Evolutionary conservation across 2,113 vertebrate genomes (phyloP), one percentile per base, ranked within the genome.

Genomic region (Chiloscyllium plagiosum): DNA sequence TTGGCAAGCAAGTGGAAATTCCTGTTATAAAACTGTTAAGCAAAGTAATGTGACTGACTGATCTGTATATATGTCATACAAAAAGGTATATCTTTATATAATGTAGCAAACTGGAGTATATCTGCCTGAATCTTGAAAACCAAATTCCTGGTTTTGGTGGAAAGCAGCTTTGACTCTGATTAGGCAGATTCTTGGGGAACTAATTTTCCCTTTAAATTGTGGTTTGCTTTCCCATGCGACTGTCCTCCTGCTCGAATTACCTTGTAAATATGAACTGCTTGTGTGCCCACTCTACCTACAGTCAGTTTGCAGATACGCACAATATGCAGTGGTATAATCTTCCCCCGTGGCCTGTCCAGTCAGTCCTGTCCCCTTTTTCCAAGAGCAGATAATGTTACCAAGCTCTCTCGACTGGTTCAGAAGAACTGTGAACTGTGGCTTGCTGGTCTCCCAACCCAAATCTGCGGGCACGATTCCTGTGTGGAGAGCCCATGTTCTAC

Each of bases 31-130:
- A 93, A 93, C 56, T 37, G 89, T n/a, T 66, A 92, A 13, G 61
- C 89, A 93, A 93, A 93, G 65, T n/a, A 65, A 92, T 80, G 13
- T 92, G 89, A 61, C 56, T 93, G 13, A 65, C 37, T 92, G 61
- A 93, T 20, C 52, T 93, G 89, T 93, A 93, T 7, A 93, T 93
- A 93, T 93, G 89, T 93, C 66, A 93, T 66, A 93, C 89, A 93
- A 42, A 93, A 92, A 66, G 61, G 37, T 93, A 66, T 66, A 93
- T 66, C 89, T 93, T 93, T 93, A 65, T 93, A 93, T 93, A 65
- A 93, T 20, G 7, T 4, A 37, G 37, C 66, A 93, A 33, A 10
- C 19, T 65, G 89, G 65, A 93, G 61, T 93, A 66, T 93, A n/a
- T 93, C 33, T 93, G 37, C 22, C 89, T 93, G 33, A 93, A 66